Evolutionary conservation across 2,888 invertebrate genomes (phyloP).

Genomic region (Eustalomyia histrio): DNA sequence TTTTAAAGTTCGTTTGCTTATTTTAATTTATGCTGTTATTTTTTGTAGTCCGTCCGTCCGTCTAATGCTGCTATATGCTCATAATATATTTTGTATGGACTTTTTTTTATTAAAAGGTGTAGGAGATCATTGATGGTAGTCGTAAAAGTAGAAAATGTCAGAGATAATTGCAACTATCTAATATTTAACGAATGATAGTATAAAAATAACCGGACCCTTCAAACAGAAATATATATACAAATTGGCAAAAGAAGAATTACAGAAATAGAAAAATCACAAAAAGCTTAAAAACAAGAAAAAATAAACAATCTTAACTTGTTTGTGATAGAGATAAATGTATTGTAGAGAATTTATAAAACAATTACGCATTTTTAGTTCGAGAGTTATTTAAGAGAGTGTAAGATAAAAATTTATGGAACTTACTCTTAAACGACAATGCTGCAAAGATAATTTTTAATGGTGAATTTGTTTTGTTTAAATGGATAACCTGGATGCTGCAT

Average conservation of each 20-base stretch:
- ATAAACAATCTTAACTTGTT: slow-evolving; percentile 12
- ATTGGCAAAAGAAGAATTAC: neutral
- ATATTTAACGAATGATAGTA: neutral
- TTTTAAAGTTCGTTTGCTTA: slow-evolving; percentile 18
- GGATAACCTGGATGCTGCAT: slow-evolving; percentile 17
- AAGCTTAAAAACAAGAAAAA: slow-evolving; percentile 13
- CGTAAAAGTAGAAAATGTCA: neutral
- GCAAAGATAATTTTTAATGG: neutral
- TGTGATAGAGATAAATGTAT: slow-evolving; percentile 5
- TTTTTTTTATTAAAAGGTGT: neutral
- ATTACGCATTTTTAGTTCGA: slow-evolving; percentile 23
- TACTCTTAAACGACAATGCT: slow-evolving; percentile 27
- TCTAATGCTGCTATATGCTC: neutral
- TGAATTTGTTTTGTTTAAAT: slow-evolving; percentile 6
- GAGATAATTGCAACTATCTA: neutral
- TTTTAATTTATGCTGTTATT: neutral
- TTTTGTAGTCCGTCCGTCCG: neutral
- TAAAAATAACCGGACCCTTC: slow-evolving; percentile 14
- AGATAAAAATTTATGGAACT: neutral
- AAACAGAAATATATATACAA: neutral
- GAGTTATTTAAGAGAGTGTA: slow-evolving; percentile 1
- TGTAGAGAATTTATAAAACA: slow-evolving; percentile 16
- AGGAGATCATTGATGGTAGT: neutral
- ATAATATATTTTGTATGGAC: neutral
- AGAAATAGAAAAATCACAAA: slow-evolving; percentile 11